Base-by-base conservation (phyloP, 1,140 invertebrate species). In the Eupristina koningsbergeri region DNA sequence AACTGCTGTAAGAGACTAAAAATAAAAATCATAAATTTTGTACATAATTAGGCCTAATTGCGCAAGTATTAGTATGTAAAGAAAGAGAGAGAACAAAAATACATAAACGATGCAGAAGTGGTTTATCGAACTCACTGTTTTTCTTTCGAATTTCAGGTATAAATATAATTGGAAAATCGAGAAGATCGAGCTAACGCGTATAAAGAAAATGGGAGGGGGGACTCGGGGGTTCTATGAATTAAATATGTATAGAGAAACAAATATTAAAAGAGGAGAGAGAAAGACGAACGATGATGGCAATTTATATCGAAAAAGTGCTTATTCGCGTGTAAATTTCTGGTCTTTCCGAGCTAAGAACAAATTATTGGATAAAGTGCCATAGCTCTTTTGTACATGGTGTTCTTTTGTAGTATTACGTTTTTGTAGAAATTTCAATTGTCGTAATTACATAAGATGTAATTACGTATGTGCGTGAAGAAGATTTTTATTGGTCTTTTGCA, bases 161-260 rank as follows among this genome's bases (percentile, higher is more conserved):
- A n/a, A 39, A 64, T 58, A 36, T 29, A 61, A 45, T 36, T 61
- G 8, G 76, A 26, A 22, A 6, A 19, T 61, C 19, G 76, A 26
- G 34, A 6, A 19, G 29, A 45, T 78, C 31, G 76, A 63, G 15
- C 31, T 63, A 36, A 41, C 22, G 36, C 13, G 74, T 11, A 45
- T 36, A 45, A 31, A 22, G 45, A 53, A 71, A 34, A 11, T 5
- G 74, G 45, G 13, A 50, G 64, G 58, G 63, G 41, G 67, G 67
- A 36, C 31, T 19, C 11, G 45, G 79, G 64, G 78, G 79, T 74
- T 84, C 36, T 39, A 47, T 39, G 80, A 76, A 78, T 79, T 73
- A 67, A 80, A 84, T 50, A 83, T 86, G 81, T 87, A 85, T 69
- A 87, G 80, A 83, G 45, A 63, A 75, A 34, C 58, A 31, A 86